Evolutionary conservation across 2,888 invertebrate genomes (phyloP).

Genomic region (Parnassius smintheus): DNA sequence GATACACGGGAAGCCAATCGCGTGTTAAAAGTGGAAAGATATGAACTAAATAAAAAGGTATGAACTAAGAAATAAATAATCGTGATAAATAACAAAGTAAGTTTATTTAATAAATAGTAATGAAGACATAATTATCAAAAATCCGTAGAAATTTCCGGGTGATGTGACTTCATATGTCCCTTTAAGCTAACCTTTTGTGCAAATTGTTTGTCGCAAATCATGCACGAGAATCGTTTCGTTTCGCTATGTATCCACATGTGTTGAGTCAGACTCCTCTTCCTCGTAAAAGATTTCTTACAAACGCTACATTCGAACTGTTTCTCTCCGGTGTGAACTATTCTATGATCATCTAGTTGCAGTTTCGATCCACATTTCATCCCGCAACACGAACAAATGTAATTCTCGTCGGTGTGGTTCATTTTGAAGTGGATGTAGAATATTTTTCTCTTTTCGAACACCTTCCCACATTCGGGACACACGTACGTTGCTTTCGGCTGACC

Average conservation of each 20-base stretch:
- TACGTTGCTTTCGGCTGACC: constrained; percentile 47
- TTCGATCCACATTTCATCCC: constrained; percentile 54
- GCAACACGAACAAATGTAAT: constrained; percentile 54
- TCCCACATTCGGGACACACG: constrained; percentile 57
- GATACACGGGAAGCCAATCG: too few relatives aligned
- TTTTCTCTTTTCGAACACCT: constrained; percentile 49
- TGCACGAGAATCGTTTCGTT: constrained; percentile 57
- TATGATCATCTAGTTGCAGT: constrained; percentile 60
- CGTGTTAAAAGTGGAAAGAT: too few relatives aligned
- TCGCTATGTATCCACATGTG: constrained; percentile 71
- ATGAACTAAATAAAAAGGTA: too few relatives aligned
- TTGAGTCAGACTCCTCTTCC: constrained; percentile 65
- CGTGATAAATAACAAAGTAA: too few relatives aligned
- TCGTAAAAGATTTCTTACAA: constrained; percentile 73
- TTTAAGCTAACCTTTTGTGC: constrained; percentile 66
- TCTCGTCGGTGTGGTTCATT: constrained; percentile 55
- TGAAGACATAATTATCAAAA: constrained; percentile 22
- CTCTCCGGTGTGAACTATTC: constrained; percentile 71
- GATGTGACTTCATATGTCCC: constrained; percentile 40
- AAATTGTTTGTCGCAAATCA: constrained; percentile 59
- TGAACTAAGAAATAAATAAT: too few relatives aligned
- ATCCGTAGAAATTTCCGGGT: constrained; percentile 44
- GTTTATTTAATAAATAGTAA: too few relatives aligned
- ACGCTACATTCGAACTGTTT: constrained; percentile 65
- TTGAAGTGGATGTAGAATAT: constrained; percentile 60